Percentiles rank a stretch among this genome's conserved stretches.
Conservation (phyloP, 2,113 vertebrate species). For the Nicator chloris region DNA sequence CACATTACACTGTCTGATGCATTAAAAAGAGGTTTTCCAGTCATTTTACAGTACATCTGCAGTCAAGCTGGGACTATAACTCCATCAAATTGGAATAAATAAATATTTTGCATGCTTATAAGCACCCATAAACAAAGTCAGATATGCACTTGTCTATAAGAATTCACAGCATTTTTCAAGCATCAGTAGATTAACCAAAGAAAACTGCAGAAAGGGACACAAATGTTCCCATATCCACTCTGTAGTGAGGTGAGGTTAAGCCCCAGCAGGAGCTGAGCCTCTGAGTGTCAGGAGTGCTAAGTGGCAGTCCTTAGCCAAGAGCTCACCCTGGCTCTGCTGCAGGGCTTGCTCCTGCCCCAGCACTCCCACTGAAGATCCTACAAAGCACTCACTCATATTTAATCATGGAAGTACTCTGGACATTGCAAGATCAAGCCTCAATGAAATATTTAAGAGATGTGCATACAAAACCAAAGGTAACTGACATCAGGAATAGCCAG, state of each 20-base stretch:
- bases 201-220: not conserved
- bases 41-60: not conserved
- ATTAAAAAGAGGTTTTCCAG: not conserved
- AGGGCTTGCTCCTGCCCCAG: not conserved
- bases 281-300: not conserved
- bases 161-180: not conserved
- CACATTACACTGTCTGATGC: not conserved
- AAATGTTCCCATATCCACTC: not conserved
- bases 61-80: not conserved
- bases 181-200: not conserved
- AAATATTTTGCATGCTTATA: not conserved
- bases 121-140: not conserved
- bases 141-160: not conserved
- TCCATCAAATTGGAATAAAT: conserved; percentile 4
- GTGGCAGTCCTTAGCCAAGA: not conserved
- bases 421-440: not conserved
- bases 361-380: not conserved
- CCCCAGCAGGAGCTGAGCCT: not conserved
- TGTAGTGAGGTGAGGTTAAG: not conserved
- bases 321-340: not conserved
- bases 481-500: not conserved
- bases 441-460: conserved; percentile 26
- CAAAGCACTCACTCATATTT: not conserved
- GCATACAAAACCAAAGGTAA: not conserved
- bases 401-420: not conserved